Evolutionary conservation across 92 coral and sea anemone genomes (phyloP).

Genomic region (Parazoanthus atlanticus): DNA sequence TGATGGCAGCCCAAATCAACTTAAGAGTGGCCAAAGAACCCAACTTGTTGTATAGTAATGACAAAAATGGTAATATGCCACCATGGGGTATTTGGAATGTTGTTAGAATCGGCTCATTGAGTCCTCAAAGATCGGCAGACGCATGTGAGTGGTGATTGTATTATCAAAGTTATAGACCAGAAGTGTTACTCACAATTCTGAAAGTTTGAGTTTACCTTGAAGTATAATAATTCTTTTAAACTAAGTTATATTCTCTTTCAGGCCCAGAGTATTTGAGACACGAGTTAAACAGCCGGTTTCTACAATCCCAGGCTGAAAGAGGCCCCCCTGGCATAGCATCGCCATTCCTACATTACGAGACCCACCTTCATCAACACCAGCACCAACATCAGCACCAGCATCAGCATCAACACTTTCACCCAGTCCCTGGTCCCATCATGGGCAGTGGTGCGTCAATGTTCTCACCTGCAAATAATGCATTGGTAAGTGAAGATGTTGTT

Average conservation of each 20-base stretch:
- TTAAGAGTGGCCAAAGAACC: no score
- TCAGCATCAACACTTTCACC: conserved; percentile 94
- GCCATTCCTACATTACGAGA: conserved; percentile 83
- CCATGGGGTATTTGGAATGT: no score
- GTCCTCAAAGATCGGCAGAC: no score
- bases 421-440: conserved; percentile 66
- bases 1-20: no score
- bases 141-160: no score
- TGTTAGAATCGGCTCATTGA: no score
- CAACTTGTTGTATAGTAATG: no score
- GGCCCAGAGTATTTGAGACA: conserved; percentile 89
- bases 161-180: no score
- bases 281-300: conserved; percentile 85
- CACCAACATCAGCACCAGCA: conserved; percentile 85
- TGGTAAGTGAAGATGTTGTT: conserved; percentile 56
- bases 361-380: conserved; percentile 94
- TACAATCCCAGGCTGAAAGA: conserved; percentile 90
- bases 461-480: conserved; percentile 65
- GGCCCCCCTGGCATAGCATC: conserved; percentile 59
- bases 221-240: neutral
- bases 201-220: neutral
- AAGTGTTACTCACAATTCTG: no score
- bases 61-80: no score
- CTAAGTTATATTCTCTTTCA: conserved; percentile 19
- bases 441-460: conserved; percentile 56